Evolutionary conservation across 2,888 invertebrate genomes (phyloP).

Genomic region (Drosophila flavopinicola): DNA sequence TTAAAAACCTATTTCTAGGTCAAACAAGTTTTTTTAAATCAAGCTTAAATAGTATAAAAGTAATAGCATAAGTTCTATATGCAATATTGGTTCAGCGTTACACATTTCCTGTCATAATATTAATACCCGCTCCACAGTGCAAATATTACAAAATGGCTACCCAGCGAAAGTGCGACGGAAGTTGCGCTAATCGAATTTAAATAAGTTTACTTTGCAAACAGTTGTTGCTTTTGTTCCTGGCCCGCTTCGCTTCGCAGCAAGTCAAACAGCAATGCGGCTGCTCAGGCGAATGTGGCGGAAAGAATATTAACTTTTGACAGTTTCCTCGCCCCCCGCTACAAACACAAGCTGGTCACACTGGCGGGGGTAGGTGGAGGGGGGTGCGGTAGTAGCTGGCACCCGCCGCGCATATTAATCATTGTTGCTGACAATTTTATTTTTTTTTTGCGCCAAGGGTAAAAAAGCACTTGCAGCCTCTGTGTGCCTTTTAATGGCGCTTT

Average conservation of each 20-base stretch:
- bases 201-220: constrained; percentile 77
- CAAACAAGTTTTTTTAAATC: too few species aligned
- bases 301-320: constrained; percentile 74
- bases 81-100: background rate
- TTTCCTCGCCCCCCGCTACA: background rate
- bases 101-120: background rate
- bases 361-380: background rate
- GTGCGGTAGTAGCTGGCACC: constrained; percentile 30
- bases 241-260: constrained; percentile 21
- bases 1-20: too few species aligned
- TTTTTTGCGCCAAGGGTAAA: constrained; percentile 48
- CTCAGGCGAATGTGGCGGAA: constrained; percentile 28
- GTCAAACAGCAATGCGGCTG: constrained; percentile 53
- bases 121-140: constrained; percentile 2
- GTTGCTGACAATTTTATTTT: constrained; percentile 41
- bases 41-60: background rate
- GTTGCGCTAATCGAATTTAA: constrained; percentile 79
- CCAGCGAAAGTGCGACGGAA: constrained; percentile 45
- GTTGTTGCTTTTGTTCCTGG: constrained; percentile 53
- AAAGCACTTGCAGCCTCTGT: constrained; percentile 49
- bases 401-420: constrained; percentile 74
- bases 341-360: constrained; percentile 8
- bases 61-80: background rate
- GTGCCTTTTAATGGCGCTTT: constrained; percentile 41
- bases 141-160: constrained; percentile 4